phyloP scores from a whole-genome alignment of 2,113 vertebrate species.

The Neofelis nebulosa region DNA sequence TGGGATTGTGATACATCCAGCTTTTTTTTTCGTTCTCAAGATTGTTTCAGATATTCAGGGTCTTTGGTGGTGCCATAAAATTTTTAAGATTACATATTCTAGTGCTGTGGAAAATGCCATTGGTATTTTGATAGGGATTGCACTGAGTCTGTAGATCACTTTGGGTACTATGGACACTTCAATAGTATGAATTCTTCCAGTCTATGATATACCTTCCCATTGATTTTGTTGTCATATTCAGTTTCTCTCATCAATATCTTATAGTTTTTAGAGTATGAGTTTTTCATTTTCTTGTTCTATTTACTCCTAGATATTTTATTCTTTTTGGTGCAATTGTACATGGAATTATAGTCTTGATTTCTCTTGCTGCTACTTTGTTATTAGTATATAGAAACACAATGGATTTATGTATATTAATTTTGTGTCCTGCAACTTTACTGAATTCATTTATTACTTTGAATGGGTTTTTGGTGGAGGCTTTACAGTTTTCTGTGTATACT shows the following conservation, averaged over 20 bases:
- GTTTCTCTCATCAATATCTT: not conserved
- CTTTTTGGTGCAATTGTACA: not conserved
- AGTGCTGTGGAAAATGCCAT: not conserved
- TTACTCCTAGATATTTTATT: not conserved
- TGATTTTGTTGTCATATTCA: not conserved
- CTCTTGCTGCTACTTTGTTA: not conserved
- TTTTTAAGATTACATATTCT: not conserved
- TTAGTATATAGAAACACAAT: not conserved
- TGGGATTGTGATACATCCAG: not conserved
- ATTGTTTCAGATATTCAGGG: not conserved
- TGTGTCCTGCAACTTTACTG: not conserved
- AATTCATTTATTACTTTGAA: not conserved
- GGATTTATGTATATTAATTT: not conserved
- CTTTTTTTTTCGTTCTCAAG: not conserved
- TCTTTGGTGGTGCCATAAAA: not conserved
- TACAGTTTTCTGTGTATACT: not conserved
- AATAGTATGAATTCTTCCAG: not conserved
- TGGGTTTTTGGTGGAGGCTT: not conserved
- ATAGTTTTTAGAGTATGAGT: not conserved
- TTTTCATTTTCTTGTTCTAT: not conserved
- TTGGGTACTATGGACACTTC: not conserved
- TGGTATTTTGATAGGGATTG: not conserved
- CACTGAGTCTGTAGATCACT: not conserved
- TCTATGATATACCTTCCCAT: not conserved
- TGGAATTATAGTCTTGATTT: not conserved